Conservation (phyloP, 2,113 vertebrate genomes). For the Pterocles gutturalis region DNA sequence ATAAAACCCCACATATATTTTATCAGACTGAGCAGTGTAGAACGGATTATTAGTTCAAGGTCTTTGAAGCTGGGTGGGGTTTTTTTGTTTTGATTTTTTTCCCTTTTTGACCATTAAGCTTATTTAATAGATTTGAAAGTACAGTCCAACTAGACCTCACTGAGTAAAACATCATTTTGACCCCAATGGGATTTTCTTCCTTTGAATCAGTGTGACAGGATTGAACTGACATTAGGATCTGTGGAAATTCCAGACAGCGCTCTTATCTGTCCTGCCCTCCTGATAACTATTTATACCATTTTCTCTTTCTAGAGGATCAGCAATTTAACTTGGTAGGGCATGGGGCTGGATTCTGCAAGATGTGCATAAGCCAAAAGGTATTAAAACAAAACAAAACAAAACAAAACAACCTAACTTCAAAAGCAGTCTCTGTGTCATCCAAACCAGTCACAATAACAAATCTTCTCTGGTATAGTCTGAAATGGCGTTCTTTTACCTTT, state of each 20-base stretch:
- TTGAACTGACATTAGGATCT: not conserved
- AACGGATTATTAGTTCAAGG: not conserved
- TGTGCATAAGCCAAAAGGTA: not conserved
- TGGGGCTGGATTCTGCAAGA: not conserved
- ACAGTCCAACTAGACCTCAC: not conserved
- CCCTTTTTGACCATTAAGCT: not conserved
- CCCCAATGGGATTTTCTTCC: not conserved
- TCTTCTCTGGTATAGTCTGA: not conserved
- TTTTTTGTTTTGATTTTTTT: not conserved
- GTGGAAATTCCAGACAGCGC: not conserved
- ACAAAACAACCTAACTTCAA: not conserved
- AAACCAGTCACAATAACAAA: not conserved
- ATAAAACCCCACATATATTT: not conserved
- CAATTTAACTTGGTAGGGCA: not conserved
- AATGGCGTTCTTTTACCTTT: not conserved
- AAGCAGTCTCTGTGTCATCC: not conserved
- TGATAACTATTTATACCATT: not conserved
- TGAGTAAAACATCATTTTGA: not conserved
- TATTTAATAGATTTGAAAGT: not conserved
- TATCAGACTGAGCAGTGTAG: not conserved
- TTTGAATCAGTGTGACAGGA: not conserved
- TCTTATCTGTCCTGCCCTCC: not conserved
- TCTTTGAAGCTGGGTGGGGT: not conserved
- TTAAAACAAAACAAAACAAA: not conserved
- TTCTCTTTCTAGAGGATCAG: not conserved